Evolutionary conservation across 2,113 vertebrate species (phyloP).

Genomic region (Percopsis transmontana): DNA sequence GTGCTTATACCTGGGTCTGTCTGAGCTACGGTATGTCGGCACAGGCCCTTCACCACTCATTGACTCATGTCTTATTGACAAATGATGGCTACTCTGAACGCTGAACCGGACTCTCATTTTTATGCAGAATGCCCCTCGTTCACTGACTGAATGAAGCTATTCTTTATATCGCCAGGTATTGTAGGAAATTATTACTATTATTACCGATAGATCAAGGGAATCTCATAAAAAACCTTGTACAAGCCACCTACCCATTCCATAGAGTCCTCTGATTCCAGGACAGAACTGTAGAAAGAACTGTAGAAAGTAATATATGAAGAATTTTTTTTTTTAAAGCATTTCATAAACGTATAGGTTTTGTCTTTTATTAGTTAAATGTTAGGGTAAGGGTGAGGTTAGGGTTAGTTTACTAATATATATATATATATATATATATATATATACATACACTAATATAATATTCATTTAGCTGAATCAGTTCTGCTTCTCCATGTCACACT

Average conservation of each 20-base stretch:
- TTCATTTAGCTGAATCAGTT: too few species aligned
- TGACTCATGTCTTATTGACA: conserved; percentile 26
- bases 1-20: conserved; percentile 25
- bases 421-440: too few species aligned
- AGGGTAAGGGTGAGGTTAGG: too few species aligned
- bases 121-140: conserved; percentile 13
- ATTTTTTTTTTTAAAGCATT: too few species aligned
- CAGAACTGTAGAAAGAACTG: not conserved
- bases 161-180: conserved; percentile 33
- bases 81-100: conserved; percentile 28
- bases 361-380: too few species aligned
- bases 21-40: conserved; percentile 7
- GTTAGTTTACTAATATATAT: too few species aligned
- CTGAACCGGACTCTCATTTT: conserved; percentile 9
- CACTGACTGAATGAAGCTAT: conserved; percentile 43
- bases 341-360: too few species aligned
- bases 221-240: conserved; percentile 19
- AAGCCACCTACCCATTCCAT: conserved; percentile 37
- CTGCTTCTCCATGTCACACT: too few species aligned
- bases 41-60: not conserved
- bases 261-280: conserved; percentile 41
- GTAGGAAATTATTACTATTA: conserved; percentile 26
- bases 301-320: not conserved
- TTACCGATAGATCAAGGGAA: conserved; percentile 39
- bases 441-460: too few species aligned